A percentile compares a stretch with the other conserved stretches of the same genome.
These are phyloP conservation scores for Arctocebus calabarensis DNA, from an alignment of 2,797 vertebrate genomes.

Conservation along the genomic window DNA sequence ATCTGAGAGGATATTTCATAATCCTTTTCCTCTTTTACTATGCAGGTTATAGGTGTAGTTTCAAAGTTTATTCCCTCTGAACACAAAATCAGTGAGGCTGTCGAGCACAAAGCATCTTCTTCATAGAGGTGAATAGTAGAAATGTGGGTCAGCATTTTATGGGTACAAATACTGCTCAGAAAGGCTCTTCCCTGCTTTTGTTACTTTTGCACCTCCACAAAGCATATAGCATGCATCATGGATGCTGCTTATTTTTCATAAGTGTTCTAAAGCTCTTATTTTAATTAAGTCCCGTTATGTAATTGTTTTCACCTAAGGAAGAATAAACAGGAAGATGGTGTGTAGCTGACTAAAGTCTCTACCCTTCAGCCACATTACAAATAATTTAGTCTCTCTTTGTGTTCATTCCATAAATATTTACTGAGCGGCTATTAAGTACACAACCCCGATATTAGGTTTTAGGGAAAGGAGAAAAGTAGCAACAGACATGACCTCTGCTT, in stretches of 20 bases:
- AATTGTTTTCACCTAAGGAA: slow-evolving; percentile 18
- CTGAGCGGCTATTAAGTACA: not conserved
- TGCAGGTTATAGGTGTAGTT: not conserved
- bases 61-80: not conserved
- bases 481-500: not conserved
- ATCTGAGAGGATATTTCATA: not conserved
- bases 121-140: rapidly evolving
- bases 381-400: not conserved
- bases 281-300: slow-evolving; percentile 22
- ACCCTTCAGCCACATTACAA: not conserved
- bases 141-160: not conserved
- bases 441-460: not conserved
- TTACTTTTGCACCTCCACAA: not conserved
- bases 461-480: not conserved
- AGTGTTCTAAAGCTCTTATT: not conserved
- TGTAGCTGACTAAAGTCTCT: not conserved
- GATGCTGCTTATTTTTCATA: not conserved
- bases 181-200: not conserved
- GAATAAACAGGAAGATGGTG: not conserved
- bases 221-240: not conserved
- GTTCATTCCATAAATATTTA: not conserved
- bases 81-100: not conserved
- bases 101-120: not conserved
- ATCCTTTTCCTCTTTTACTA: not conserved
- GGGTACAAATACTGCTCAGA: not conserved